Evolutionary conservation across 2,797 vertebrate species (phyloP).

Genomic region (Oceanodroma leucorhoa): DNA sequence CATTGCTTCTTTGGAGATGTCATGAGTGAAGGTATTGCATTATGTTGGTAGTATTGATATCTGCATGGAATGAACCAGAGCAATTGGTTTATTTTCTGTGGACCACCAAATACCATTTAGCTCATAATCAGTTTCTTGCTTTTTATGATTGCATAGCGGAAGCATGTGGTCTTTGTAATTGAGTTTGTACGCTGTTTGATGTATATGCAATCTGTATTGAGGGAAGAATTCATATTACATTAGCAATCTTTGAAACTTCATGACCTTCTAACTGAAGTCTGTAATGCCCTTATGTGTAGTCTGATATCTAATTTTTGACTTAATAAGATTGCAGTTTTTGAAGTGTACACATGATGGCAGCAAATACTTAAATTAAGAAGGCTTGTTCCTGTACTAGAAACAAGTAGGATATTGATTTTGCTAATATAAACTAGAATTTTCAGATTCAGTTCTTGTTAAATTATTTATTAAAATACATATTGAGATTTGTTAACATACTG

Average conservation of each 20-base stretch:
- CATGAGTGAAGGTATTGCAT: neutral
- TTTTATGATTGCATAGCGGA: neutral
- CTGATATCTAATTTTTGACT: neutral
- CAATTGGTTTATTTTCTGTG: neutral
- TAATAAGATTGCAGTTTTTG: conserved; percentile 29
- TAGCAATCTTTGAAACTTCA: neutral
- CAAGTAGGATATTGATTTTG: neutral
- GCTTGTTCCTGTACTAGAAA: neutral
- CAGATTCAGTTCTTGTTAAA: neutral
- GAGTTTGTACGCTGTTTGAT: neutral
- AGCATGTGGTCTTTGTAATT: neutral
- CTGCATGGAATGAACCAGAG: neutral
- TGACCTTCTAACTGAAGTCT: neutral
- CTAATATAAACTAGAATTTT: neutral
- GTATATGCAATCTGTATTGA: neutral
- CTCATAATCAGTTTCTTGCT: neutral
- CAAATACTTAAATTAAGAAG: conserved; percentile 44
- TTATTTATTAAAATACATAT: neutral
- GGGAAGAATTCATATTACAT: neutral
- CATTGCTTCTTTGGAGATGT: neutral
- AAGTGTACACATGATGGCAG: conserved; percentile 72
- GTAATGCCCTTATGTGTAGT: neutral
- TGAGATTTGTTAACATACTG: neutral
- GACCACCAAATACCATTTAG: neutral
- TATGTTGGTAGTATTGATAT: neutral